Evolutionary conservation across 2,888 invertebrate genomes (phyloP), one percentile per base, ranked within the genome.

Genomic region (Latrodectus hesperus): DNA sequence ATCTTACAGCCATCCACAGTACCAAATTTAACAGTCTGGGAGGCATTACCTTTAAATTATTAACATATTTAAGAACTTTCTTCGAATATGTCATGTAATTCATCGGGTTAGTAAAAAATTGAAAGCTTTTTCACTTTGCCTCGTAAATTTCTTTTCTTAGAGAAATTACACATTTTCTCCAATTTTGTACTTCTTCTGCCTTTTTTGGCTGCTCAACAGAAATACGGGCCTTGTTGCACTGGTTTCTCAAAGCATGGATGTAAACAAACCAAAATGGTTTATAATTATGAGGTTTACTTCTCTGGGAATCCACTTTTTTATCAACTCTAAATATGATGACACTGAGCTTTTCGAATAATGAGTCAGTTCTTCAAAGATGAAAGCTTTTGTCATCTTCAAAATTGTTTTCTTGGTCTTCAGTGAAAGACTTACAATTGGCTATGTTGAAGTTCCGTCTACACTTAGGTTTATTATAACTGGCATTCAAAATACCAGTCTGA

Each of bases 361-460:
- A 1, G 5, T 38, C 38, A 38, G 5, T 38, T 1, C 38, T 53
- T 78, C 53, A 26, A 9, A 16, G 4, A 65, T 11, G 16, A 72
- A 72, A 17, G 9, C 52, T 5, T 9, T 6, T 14, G 12, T 38
- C 16, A n/a, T 10, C 9, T 4, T 17, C 14, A 72, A 72, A 72
- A 72, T 14, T 53, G 11, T 16, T 11, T 53, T 73, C 53, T n/a
- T 53, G 73, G 14, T 73, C 26, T 60, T 16, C 9, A 22, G 38
- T 60, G n/a, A 74, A 74, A 26, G 12, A 1, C 26, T 12, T 60
- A n/a, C 71, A 71, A 12, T 70, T 71, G 49, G 71, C 60, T 9
- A 38, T 79, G 10, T n/a, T 55, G 17, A 79, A 79, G 38, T 72
- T 71, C 55, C 79, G 60, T 60, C 71, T 79, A 60, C 70, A 55